Evolutionary conservation across 2,888 invertebrate species (phyloP).

Genomic region (Mellilla xanthometata): DNA sequence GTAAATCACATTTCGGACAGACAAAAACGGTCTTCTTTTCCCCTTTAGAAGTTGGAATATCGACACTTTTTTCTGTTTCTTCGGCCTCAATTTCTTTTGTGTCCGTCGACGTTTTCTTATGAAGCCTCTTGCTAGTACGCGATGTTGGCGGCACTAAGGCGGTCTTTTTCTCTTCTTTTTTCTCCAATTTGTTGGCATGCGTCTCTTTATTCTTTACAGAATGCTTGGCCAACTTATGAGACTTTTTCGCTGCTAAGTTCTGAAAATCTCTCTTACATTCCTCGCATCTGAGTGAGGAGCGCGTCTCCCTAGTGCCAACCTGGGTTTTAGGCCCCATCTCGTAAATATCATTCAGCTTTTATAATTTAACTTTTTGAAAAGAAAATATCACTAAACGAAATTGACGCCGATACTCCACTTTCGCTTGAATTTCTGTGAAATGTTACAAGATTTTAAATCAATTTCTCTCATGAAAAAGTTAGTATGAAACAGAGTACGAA

Average conservation of each 20-base stretch:
- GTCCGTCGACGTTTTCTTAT: slow-evolving; percentile 8
- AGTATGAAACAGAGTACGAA: too few species aligned
- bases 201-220: slow-evolving; percentile 12
- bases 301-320: slow-evolving; percentile 42
- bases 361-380: background rate
- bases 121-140: slow-evolving; percentile 21
- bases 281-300: slow-evolving; percentile 47
- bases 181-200: slow-evolving; percentile 8
- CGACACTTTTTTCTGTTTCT: background rate
- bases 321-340: slow-evolving; percentile 55
- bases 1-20: slow-evolving; percentile 53
- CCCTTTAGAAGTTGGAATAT: background rate
- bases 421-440: too few species aligned
- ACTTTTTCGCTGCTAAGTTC: slow-evolving; percentile 41
- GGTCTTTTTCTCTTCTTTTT: slow-evolving; percentile 18
- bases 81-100: slow-evolving; percentile 5
- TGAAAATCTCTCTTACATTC: slow-evolving; percentile 50
- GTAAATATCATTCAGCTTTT: slow-evolving; percentile 1
- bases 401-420: background rate
- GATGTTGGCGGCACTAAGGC: slow-evolving; percentile 10
- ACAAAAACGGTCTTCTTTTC: slow-evolving; percentile 45
- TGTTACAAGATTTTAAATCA: too few species aligned
- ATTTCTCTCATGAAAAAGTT: too few species aligned
- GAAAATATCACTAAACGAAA: background rate
- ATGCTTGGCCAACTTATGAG: slow-evolving; percentile 46